A percentile compares a stretch with the other conserved stretches of the same genome.
Conservation (phyloP, 2,888 invertebrate species). For the Axea sp. region DNA sequence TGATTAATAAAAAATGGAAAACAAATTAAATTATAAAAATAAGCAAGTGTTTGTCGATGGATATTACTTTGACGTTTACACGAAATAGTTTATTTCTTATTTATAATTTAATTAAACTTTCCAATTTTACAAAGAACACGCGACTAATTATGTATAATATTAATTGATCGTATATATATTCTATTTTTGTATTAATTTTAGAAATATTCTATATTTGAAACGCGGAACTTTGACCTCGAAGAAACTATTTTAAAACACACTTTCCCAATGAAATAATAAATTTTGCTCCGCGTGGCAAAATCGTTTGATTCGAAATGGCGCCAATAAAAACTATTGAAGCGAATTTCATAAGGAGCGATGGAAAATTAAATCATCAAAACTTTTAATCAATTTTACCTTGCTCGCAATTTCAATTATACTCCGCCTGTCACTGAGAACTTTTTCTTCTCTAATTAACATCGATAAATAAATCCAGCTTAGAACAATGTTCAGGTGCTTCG, state of each 20-base stretch:
- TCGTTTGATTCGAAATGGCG: constrained; percentile 11
- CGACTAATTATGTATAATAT: too few species aligned
- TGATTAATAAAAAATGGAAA: too few species aligned
- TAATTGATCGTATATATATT: too few species aligned
- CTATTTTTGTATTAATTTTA: too few species aligned
- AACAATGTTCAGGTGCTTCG: constrained; percentile 40
- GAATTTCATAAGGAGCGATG: constrained; percentile 47
- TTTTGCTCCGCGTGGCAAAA: constrained; percentile 6
- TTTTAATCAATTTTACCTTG: constrained; percentile 41
- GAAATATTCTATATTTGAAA: too few species aligned
- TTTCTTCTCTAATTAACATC: constrained; percentile 50
- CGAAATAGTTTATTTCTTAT: too few species aligned
- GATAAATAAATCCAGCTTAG: constrained; percentile 53
- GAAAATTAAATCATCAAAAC: constrained; percentile 49
- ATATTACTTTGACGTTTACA: too few species aligned
- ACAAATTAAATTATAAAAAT: too few species aligned
- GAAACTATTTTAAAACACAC: neutral
- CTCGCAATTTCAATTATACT: constrained; percentile 38
- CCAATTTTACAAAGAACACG: too few species aligned
- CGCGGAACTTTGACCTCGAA: too few species aligned
- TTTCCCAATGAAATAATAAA: constrained; percentile 21
- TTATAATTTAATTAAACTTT: too few species aligned
- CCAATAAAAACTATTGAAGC: constrained; percentile 30
- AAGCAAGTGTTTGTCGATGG: too few species aligned
- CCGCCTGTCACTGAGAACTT: constrained; percentile 22